A percentile compares a stretch with the other conserved stretches of the same genome.
phyloP scores from a whole-genome alignment of 2,888 invertebrate species.

The Tetragonula carbonaria region DNA sequence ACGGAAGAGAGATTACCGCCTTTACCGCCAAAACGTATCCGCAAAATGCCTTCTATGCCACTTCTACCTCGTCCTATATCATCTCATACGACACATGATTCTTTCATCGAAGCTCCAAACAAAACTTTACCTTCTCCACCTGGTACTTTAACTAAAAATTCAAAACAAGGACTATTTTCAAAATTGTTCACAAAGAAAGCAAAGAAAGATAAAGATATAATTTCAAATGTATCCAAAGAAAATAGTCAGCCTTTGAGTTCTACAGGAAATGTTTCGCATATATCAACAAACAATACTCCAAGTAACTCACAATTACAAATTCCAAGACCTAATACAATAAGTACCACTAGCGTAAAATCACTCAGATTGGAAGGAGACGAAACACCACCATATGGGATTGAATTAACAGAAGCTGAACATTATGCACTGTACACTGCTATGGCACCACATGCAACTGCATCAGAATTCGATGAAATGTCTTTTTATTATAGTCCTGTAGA shows the following conservation, averaged over 20 bases:
- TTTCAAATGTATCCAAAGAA: conserved; percentile 47
- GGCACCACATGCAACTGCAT: conserved; percentile 93
- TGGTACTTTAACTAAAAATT: conserved; percentile 85
- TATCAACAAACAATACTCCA: conserved; percentile 54
- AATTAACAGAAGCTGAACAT: conserved; percentile 94
- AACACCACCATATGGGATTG: conserved; percentile 84
- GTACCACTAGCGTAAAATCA: conserved; percentile 72
- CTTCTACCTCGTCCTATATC: conserved; percentile 77
- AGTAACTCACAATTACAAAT: conserved; percentile 61
- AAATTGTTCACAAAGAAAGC: conserved; percentile 87
- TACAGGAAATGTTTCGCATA: conserved; percentile 59
- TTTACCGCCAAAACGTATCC: conserved; percentile 90
- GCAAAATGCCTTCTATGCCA: conserved; percentile 82
- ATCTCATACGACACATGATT: conserved; percentile 63
- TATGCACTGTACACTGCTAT: conserved; percentile 94
- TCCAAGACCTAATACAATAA: conserved; percentile 73
- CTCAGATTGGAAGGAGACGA: conserved; percentile 74
- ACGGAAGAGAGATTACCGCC: conserved; percentile 89
- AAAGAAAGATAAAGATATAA: conserved; percentile 83
- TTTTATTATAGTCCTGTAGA: conserved; percentile 94
- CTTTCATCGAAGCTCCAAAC: conserved; percentile 83
- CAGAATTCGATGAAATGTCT: conserved; percentile 95
- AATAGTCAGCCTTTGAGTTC: conserved; percentile 64
- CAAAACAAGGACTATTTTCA: conserved; percentile 87
- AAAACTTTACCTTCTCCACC: conserved; percentile 86